phyloP scores from a whole-genome alignment of 2,113 vertebrate genomes.

The Ivindomyrus marchei region DNA sequence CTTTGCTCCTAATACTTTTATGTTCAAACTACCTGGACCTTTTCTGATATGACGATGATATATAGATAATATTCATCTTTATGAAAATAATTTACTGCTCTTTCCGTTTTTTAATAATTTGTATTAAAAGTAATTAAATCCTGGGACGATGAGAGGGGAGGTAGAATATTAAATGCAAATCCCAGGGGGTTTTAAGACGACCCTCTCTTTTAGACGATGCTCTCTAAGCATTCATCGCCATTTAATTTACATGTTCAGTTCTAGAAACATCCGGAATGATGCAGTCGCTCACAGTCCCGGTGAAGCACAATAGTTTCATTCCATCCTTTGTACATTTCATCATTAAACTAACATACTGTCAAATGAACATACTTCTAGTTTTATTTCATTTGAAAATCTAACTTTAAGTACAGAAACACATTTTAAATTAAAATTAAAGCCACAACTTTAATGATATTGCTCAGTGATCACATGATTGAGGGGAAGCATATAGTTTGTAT shows the following conservation, averaged over 20 bases:
- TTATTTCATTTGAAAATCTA: neutral
- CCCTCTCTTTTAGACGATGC: neutral
- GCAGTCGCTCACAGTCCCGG: neutral
- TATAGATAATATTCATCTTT: neutral
- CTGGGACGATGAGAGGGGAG: neutral
- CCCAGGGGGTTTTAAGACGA: neutral
- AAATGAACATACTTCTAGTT: neutral
- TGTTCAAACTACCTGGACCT: neutral
- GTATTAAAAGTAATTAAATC: neutral
- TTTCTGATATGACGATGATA: neutral
- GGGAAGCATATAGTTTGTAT: neutral
- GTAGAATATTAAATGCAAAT: neutral
- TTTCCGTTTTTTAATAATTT: neutral
- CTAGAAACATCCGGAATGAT: neutral
- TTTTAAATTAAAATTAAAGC: neutral
- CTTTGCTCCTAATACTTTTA: neutral
- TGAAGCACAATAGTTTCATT: neutral
- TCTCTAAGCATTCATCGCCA: neutral
- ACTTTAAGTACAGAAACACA: neutral
- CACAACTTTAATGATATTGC: neutral
- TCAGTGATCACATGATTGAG: neutral
- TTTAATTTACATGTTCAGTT: neutral
- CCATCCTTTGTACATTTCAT: neutral
- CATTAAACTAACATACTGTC: neutral
- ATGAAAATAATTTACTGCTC: neutral